Evolutionary conservation across 2,113 vertebrate genomes (phyloP).

Genomic region (Natator depressus): DNA sequence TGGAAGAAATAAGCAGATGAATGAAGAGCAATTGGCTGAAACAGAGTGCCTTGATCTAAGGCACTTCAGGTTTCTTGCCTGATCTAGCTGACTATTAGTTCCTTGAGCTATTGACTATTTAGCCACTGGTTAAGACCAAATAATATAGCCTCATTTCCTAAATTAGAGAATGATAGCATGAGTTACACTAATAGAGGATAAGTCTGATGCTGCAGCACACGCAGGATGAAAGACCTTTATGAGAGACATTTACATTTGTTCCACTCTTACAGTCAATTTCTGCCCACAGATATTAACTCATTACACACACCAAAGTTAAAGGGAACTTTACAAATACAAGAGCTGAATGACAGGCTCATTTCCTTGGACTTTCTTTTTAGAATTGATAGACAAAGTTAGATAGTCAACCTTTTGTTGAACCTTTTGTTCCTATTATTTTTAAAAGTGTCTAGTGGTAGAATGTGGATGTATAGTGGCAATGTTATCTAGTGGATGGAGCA

Average conservation of each 20-base stretch:
- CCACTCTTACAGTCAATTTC: neutral
- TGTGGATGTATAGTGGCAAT: neutral
- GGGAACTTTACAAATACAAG: neutral
- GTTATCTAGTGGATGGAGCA: neutral
- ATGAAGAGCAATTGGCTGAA: neutral
- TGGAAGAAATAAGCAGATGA: neutral
- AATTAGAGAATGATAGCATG: neutral
- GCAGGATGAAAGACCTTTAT: neutral
- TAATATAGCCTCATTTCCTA: neutral
- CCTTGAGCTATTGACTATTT: neutral
- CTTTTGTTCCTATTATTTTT: neutral
- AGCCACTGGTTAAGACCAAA: neutral
- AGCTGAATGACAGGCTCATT: neutral
- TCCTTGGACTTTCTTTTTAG: neutral
- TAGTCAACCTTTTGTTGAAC: no score
- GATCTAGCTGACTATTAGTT: neutral
- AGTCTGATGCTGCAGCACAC: neutral
- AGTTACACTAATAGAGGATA: neutral
- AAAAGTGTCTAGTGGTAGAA: neutral
- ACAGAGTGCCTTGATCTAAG: neutral
- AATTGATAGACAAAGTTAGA: neutral
- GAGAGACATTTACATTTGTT: neutral
- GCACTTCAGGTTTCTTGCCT: neutral
- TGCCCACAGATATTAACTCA: neutral
- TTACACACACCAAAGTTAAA: neutral